phyloP scores from a whole-genome alignment of 2,113 vertebrate species.

The Phoxinus phoxinus region DNA sequence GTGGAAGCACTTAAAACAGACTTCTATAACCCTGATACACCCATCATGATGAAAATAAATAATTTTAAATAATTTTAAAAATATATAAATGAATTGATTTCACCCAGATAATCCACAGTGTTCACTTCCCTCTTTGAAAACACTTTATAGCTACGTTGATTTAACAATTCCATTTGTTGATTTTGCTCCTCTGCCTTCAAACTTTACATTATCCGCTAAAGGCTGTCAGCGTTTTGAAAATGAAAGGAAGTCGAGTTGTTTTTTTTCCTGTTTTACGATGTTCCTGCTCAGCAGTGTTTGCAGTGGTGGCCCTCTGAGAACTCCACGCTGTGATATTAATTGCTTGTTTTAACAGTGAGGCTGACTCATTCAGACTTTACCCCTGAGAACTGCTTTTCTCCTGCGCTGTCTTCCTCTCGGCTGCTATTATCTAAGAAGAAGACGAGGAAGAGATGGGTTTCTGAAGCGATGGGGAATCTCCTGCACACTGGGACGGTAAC shows the following conservation, averaged over 20 bases:
- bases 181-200: not conserved
- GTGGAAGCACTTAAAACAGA: no score
- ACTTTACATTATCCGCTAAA: not conserved
- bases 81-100: no score
- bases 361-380: slow-evolving; percentile 37
- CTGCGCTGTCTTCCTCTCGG: slow-evolving; percentile 7
- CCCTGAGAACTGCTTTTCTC: not conserved
- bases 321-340: slow-evolving; percentile 54
- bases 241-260: not conserved
- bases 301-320: slow-evolving; percentile 31
- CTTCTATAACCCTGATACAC: no score
- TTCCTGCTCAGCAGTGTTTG: slow-evolving; percentile 28
- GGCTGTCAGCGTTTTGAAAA: not conserved
- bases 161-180: slow-evolving; percentile 17
- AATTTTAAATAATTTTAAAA: no score
- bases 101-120: not conserved
- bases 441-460: slow-evolving; percentile 12
- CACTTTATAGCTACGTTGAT: not conserved
- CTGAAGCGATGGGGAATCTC: slow-evolving; percentile 19
- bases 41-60: no score
- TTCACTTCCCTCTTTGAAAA: not conserved
- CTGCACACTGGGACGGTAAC: not conserved
- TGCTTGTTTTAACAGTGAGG: slow-evolving; percentile 52
- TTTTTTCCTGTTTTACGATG: not conserved
- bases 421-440: slow-evolving; percentile 41